Conservation (phyloP, 2,888 invertebrate genomes). For the Agonopterix alstromeriana region DNA sequence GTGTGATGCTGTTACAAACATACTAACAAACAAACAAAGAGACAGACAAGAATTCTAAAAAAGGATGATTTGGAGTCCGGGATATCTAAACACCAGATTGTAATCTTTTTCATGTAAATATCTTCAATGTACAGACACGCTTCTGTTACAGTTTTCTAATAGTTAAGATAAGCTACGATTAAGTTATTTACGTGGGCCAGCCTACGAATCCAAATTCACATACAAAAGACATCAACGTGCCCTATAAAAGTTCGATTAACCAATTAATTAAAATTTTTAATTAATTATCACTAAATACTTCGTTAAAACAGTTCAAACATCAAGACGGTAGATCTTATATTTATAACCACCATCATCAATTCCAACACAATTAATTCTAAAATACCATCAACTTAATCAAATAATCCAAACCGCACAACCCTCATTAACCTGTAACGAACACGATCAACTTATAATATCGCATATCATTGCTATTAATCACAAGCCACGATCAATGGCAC, state of each 20-base stretch:
- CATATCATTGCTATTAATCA: conserved; percentile 42
- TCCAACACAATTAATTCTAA: not conserved
- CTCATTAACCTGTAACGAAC: conserved; percentile 9
- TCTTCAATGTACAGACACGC: no score
- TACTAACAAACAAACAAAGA: no score
- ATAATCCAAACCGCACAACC: not conserved
- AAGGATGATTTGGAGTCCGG: no score
- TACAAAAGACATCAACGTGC: conserved; percentile 11
- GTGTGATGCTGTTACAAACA: no score
- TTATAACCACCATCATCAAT: not conserved
- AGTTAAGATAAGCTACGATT: no score
- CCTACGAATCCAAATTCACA: not conserved
- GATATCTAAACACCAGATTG: no score
- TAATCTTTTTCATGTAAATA: no score
- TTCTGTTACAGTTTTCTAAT: no score
- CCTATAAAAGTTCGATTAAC: not conserved
- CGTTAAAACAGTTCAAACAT: not conserved
- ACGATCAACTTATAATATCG: conserved; percentile 19
- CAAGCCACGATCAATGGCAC: conserved; percentile 38
- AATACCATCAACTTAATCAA: not conserved
- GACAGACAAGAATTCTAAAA: no score
- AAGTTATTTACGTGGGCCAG: no score
- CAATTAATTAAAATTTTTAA: not conserved
- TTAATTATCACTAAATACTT: not conserved
- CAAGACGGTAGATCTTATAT: not conserved